Conservation (phyloP, 2,113 vertebrate species). For the Grantiella picta region DNA sequence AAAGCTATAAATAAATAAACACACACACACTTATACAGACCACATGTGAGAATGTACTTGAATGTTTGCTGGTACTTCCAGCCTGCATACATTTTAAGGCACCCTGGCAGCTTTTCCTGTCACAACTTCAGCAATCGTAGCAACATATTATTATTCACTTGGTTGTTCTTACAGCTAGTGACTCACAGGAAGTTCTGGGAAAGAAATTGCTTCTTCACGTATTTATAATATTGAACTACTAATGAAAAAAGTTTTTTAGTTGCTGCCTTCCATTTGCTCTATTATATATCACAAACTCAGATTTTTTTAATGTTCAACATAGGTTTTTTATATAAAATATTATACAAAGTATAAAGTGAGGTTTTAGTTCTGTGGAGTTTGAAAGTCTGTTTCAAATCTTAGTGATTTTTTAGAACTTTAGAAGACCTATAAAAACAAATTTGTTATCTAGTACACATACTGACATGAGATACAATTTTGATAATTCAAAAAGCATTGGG, state of each 20-base stretch:
- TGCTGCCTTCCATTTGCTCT: rapidly evolving
- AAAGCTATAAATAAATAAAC: background rate
- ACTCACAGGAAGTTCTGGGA: background rate
- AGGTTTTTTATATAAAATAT: background rate
- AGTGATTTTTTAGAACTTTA: background rate
- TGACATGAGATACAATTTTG: background rate
- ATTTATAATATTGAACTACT: background rate
- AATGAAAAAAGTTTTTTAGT: background rate
- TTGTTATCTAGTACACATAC: background rate
- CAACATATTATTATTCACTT: background rate
- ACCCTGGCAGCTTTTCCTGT: background rate
- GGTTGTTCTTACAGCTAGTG: background rate
- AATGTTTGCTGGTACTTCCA: background rate
- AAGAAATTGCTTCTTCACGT: background rate
- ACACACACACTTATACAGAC: background rate
- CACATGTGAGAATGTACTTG: background rate
- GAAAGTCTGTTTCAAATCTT: background rate
- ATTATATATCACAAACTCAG: background rate
- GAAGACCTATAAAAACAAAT: background rate
- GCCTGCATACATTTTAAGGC: background rate
- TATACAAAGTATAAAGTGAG: background rate
- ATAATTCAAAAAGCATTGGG: background rate
- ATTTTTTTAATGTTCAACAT: background rate
- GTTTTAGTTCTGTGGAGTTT: background rate
- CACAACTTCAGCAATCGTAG: background rate